Conservation (phyloP, 1,140 invertebrate species). For the Drosophila pseudoobscura region DNA sequence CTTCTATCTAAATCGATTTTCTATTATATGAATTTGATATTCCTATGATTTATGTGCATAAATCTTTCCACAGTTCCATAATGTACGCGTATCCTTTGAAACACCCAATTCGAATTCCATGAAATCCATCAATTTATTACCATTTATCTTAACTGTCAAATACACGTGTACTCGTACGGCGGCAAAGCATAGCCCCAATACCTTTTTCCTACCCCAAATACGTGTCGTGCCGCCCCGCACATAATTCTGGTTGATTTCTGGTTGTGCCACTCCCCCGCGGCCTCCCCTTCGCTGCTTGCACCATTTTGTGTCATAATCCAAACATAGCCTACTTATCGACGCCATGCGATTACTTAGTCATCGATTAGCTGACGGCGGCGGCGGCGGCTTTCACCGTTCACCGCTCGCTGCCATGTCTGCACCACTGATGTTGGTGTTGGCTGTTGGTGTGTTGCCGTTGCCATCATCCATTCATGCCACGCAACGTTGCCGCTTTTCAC, state of each 20-base stretch:
- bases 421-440: neutral
- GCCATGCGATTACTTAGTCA: constrained; percentile 47
- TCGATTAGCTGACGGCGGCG: constrained; percentile 32
- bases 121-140: no score
- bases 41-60: no score
- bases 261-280: neutral
- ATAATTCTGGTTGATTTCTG: constrained; percentile 12
- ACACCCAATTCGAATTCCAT: no score
- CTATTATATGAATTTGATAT: no score
- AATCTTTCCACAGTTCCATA: no score
- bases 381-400: constrained; percentile 17
- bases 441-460: constrained; percentile 2
- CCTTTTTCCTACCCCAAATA: neutral
- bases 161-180: no score
- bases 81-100: no score
- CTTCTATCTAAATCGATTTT: no score
- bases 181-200: constrained; percentile 2
- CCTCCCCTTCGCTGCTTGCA: neutral
- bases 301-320: constrained; percentile 33
- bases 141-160: no score
- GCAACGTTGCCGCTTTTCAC: constrained; percentile 49
- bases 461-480: constrained; percentile 25
- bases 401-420: no score
- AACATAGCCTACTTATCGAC: constrained; percentile 55
- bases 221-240: constrained; percentile 2